These are phyloP conservation scores for Epinotia demarniana DNA, from an alignment of 2,888 invertebrate genomes.

Conservation along the genomic window DNA sequence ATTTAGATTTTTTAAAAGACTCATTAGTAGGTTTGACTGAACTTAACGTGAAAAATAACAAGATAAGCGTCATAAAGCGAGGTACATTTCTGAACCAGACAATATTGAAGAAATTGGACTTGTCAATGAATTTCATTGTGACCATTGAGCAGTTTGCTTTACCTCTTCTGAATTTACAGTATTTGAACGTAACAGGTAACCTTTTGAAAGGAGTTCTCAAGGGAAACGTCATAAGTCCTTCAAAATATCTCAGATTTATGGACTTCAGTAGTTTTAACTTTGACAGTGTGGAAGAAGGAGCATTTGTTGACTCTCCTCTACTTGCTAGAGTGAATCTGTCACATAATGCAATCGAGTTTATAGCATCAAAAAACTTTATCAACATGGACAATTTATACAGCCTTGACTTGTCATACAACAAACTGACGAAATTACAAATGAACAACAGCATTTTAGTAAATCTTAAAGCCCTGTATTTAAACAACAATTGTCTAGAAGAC, in stretches of 20 bases:
- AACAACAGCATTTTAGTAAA: slow-evolving; percentile 56
- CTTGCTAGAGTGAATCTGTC: slow-evolving; percentile 70
- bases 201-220: slow-evolving; percentile 58
- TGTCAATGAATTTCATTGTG: slow-evolving; percentile 67
- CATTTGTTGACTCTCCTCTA: slow-evolving; percentile 67
- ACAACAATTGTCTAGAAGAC: slow-evolving; percentile 61
- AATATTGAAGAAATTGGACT: slow-evolving; percentile 62
- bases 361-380: slow-evolving; percentile 65
- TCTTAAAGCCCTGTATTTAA: slow-evolving; percentile 67
- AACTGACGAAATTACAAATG: slow-evolving; percentile 57
- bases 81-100: slow-evolving; percentile 61
- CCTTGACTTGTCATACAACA: slow-evolving; percentile 71
- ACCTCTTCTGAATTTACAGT: slow-evolving; percentile 68
- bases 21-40: slow-evolving; percentile 61
- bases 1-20: slow-evolving; percentile 61
- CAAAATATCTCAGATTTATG: slow-evolving; percentile 65
- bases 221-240: slow-evolving; percentile 66
- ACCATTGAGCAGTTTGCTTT: slow-evolving; percentile 63
- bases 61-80: slow-evolving; percentile 54
- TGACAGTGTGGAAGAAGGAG: slow-evolving; percentile 60
- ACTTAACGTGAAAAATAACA: slow-evolving; percentile 66
- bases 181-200: slow-evolving; percentile 65
- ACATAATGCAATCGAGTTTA: slow-evolving; percentile 62
- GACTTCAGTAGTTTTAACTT: slow-evolving; percentile 67
- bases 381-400: slow-evolving; percentile 67